Evolutionary conservation across 2,888 invertebrate genomes (phyloP).

Genomic region (Protonemura montana): DNA sequence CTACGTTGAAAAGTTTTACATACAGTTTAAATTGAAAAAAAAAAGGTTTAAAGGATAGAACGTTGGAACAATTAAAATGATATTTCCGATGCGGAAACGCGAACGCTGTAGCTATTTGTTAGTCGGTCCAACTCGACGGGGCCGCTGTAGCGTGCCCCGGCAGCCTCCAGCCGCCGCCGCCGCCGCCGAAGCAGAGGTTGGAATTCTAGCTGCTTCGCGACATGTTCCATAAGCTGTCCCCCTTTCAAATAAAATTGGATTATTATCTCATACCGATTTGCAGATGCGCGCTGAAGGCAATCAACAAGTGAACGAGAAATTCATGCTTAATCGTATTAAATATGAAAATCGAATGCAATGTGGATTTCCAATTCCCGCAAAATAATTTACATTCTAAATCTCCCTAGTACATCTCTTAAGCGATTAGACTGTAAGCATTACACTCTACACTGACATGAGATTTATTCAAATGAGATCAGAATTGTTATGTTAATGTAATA

Average conservation of each 20-base stretch:
- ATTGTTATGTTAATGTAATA: not conserved
- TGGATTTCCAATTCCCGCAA: slow-evolving; percentile 8
- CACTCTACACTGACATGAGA: not conserved
- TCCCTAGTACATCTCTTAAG: not conserved
- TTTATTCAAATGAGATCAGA: not conserved
- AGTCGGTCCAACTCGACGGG: not conserved
- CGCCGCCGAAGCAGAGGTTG: too few species aligned
- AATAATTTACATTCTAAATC: not conserved
- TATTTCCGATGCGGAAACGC: not conserved
- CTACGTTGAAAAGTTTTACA: not conserved
- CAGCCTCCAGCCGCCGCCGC: not conserved
- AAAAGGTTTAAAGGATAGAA: not conserved
- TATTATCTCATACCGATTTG: not conserved
- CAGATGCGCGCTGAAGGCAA: slow-evolving; percentile 17
- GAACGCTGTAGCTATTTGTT: not conserved
- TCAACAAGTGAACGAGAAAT: slow-evolving; percentile 14
- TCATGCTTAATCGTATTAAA: slow-evolving; percentile 25
- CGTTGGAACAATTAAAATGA: not conserved
- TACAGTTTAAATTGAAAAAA: too few species aligned
- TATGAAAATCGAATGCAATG: slow-evolving; percentile 13
- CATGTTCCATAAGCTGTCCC: not conserved
- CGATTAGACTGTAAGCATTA: not conserved
- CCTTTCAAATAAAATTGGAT: slow-evolving; percentile 5
- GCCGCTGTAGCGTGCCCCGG: not conserved
- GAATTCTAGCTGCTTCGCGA: not conserved